phyloP scores from a whole-genome alignment of 2,113 vertebrate genomes.

The Terrapene triunguis region DNA sequence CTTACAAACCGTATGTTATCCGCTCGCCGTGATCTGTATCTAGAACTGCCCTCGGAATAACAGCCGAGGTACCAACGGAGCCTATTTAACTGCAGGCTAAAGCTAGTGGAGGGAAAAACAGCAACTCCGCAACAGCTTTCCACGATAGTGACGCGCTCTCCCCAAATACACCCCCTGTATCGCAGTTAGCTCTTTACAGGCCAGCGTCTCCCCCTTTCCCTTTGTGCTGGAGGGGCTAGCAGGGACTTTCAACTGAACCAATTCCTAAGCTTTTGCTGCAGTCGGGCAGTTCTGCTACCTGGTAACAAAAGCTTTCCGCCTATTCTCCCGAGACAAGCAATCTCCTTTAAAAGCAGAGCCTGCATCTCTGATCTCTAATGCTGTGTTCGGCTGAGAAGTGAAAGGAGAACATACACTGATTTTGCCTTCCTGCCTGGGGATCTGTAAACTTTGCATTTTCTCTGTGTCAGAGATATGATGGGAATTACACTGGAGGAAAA shows the following conservation, averaged over 20 bases:
- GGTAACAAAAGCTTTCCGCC: background rate
- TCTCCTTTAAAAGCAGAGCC: background rate
- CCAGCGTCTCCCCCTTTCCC: background rate
- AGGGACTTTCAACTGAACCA: background rate
- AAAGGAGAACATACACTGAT: background rate
- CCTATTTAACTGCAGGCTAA: background rate
- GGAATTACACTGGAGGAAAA: background rate
- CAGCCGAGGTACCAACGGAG: background rate
- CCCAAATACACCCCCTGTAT: background rate
- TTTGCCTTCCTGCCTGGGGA: background rate
- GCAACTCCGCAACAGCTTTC: background rate
- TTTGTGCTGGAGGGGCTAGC: background rate
- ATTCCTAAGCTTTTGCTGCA: background rate
- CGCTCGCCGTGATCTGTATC: background rate
- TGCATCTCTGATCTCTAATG: background rate
- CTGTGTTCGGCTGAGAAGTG: background rate
- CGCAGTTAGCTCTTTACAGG: background rate
- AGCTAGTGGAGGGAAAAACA: background rate
- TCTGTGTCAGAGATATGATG: background rate
- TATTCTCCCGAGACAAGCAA: background rate
- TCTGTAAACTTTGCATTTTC: background rate
- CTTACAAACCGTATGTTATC: background rate
- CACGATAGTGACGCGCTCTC: background rate
- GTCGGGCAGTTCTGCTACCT: background rate
- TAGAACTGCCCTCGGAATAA: background rate